Conservation (phyloP, 2,113 vertebrate species). For the Eidolon helvum region DNA sequence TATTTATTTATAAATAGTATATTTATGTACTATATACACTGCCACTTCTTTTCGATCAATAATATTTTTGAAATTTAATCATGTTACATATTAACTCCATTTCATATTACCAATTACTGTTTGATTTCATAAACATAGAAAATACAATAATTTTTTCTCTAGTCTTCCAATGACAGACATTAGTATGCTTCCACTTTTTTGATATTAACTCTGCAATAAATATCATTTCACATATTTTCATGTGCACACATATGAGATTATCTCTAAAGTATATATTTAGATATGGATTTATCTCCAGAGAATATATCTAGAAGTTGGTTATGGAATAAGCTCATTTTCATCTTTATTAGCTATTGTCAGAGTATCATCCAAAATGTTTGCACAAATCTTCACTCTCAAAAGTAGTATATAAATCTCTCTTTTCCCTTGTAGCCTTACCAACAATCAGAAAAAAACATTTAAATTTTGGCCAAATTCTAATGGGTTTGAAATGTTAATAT, state of each 20-base stretch:
- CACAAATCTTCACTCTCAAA: background rate
- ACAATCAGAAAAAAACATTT: background rate
- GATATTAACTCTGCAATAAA: background rate
- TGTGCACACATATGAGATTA: background rate
- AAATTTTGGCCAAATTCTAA: background rate
- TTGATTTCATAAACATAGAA: background rate
- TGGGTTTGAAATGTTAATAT: background rate
- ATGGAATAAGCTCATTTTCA: background rate
- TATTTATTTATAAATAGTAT: background rate
- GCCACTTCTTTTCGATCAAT: background rate
- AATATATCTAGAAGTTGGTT: background rate
- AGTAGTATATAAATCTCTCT: background rate
- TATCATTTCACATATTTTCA: background rate
- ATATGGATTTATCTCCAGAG: background rate
- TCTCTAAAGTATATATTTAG: background rate
- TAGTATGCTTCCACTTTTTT: background rate
- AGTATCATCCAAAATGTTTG: background rate
- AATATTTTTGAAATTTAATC: background rate
- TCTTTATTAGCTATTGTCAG: background rate
- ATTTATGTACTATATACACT: background rate
- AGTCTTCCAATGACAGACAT: background rate
- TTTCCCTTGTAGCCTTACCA: background rate
- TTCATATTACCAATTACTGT: background rate
- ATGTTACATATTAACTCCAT: background rate
- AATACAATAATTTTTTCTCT: background rate